Percentiles rank a stretch among this genome's conserved stretches.
These are phyloP conservation scores for Drosophila funebris DNA, from an alignment of 1,140 invertebrate genomes.

Conservation along the genomic window DNA sequence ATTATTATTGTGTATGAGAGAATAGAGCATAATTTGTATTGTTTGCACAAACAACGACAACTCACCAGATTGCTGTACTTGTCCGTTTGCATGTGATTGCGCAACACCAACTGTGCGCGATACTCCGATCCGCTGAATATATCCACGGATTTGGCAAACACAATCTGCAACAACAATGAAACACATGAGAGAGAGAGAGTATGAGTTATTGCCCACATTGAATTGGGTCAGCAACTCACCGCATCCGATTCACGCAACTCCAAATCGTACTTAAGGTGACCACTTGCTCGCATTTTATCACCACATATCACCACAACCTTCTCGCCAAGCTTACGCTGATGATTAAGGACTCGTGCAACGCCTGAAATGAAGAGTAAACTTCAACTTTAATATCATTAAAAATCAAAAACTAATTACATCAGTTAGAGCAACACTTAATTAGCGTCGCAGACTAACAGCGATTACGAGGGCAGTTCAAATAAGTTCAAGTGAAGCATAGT, in stretches of 20 bases:
- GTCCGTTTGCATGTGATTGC: slow-evolving; percentile 81
- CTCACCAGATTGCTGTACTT: slow-evolving; percentile 79
- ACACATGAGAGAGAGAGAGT: neutral
- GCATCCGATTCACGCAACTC: slow-evolving; percentile 81
- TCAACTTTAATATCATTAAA: neutral
- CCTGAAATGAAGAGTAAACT: slow-evolving; percentile 42
- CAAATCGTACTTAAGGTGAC: slow-evolving; percentile 76
- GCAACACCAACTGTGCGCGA: slow-evolving; percentile 65
- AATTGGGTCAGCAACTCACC: slow-evolving; percentile 40
- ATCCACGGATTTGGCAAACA: slow-evolving; percentile 74
- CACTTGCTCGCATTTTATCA: slow-evolving; percentile 53
- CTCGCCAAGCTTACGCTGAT: slow-evolving; percentile 69
- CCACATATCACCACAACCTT: slow-evolving; percentile 75
- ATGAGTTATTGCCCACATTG: slow-evolving; percentile 29
- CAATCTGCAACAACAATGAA: slow-evolving; percentile 59
- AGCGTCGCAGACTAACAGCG: neutral
- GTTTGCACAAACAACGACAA: slow-evolving; percentile 2
- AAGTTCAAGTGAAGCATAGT: neutral
- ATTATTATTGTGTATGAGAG: neutral
- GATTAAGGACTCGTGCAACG: slow-evolving; percentile 63
- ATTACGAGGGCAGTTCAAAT: neutral
- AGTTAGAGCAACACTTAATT: slow-evolving; percentile 2
- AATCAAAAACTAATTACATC: slow-evolving; percentile 13
- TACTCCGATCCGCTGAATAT: slow-evolving; percentile 80
- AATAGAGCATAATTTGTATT: neutral